Conservation (phyloP, 2,888 invertebrate genomes). For the Orchestes rusci region DNA sequence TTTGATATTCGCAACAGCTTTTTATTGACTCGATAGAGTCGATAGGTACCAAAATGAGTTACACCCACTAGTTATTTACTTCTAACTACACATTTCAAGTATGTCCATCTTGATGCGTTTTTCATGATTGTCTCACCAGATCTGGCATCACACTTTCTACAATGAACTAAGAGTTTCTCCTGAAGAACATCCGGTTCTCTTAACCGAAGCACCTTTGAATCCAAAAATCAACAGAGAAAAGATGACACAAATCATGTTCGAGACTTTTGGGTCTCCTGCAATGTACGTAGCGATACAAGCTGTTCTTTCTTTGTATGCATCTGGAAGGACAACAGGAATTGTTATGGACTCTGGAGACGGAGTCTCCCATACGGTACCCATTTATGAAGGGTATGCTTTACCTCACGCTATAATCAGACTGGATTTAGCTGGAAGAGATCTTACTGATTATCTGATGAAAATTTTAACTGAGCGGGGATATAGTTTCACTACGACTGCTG, state of each 20-base stretch:
- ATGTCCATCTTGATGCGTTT: no score
- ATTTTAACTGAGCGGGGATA: conserved; percentile 43
- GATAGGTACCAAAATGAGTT: no score
- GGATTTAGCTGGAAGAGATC: conserved; percentile 42
- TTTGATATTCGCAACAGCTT: no score
- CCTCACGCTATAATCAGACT: conserved; percentile 43
- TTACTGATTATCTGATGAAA: conserved; percentile 44
- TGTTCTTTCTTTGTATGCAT: conserved; percentile 64
- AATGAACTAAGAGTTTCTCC: conserved; percentile 74
- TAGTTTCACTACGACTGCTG: conserved; percentile 43
- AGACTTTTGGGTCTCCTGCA: conserved; percentile 52
- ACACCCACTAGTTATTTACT: no score
- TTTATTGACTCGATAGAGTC: no score
- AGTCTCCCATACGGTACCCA: conserved; percentile 67
- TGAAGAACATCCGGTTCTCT: conserved; percentile 70
- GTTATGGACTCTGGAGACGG: conserved; percentile 68
- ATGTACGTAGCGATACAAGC: conserved; percentile 72
- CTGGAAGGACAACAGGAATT: conserved; percentile 67
- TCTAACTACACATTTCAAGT: no score
- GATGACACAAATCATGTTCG: conserved; percentile 63
- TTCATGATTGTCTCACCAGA: no score
- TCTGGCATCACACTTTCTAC: conserved; percentile 83
- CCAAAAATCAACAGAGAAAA: conserved; percentile 75
- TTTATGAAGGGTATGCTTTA: conserved; percentile 53
- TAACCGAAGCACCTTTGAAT: conserved; percentile 75